Percentiles rank a stretch among this genome's conserved stretches.
These are phyloP conservation scores for Forbesichthys papilliferus DNA, from an alignment of 2,113 vertebrate species.

Conservation along the genomic window DNA sequence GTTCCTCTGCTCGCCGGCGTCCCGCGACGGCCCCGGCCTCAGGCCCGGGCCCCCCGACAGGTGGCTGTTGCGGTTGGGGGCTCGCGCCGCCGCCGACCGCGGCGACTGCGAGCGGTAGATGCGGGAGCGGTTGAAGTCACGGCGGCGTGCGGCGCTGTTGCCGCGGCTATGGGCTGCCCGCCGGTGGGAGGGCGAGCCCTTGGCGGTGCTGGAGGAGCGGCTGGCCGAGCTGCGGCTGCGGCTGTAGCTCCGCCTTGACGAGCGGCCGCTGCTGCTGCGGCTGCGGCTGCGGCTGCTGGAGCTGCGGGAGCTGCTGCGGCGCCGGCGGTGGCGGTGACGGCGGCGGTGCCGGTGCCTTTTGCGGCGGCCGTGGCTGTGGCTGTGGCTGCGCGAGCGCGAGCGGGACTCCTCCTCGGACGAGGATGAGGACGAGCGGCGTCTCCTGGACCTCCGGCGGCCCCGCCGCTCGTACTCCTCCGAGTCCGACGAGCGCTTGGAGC, in stretches of 20 bases:
- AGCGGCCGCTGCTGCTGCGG: slow-evolving; percentile 88
- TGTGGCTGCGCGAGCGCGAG: slow-evolving; percentile 80
- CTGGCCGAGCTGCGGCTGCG: slow-evolving; percentile 89
- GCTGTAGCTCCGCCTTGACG: slow-evolving; percentile 93
- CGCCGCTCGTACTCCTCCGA: slow-evolving; percentile 88
- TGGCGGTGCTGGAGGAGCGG: slow-evolving; percentile 76
- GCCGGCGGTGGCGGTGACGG: slow-evolving; percentile 77
- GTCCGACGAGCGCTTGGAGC: slow-evolving; percentile 87
- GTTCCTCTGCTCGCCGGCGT: slow-evolving; percentile 86
- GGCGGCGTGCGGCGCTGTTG: slow-evolving; percentile 78
- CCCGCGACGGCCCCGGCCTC: slow-evolving; percentile 66
- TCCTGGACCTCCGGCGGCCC: slow-evolving; percentile 80
- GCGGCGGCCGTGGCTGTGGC: slow-evolving; percentile 82
- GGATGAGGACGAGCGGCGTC: slow-evolving; percentile 84
- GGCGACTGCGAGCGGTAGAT: slow-evolving; percentile 97
- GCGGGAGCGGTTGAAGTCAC: slow-evolving; percentile 92
- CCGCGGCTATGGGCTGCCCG: slow-evolving; percentile 66
- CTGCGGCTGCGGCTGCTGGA: slow-evolving; percentile 89
- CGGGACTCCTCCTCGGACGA: slow-evolving; percentile 84
- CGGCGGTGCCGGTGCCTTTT: slow-evolving; percentile 80
- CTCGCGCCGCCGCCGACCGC: slow-evolving; percentile 76
- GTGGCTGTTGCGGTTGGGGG: slow-evolving; percentile 74
- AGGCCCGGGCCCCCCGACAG: slow-evolving; percentile 61
- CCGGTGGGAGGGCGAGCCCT: slow-evolving; percentile 81
- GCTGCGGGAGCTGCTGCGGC: slow-evolving; percentile 83